Evolutionary conservation across 2,888 invertebrate genomes (phyloP), one percentile per base, ranked within the genome.

Genomic region (Tortrix viridana): DNA sequence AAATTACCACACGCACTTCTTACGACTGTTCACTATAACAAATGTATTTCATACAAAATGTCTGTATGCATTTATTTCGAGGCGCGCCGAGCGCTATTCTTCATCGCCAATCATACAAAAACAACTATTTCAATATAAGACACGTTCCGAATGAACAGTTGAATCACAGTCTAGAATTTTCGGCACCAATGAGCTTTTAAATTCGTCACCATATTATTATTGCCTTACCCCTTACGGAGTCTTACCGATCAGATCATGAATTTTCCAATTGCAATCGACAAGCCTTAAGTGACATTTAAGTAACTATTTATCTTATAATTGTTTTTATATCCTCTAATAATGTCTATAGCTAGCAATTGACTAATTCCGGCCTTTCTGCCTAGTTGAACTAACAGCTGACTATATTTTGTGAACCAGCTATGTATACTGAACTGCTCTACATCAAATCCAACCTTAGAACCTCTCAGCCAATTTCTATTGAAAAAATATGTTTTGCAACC

Each of bases 71-170:
- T 53, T 57, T 46, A 52, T 47, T 57, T 46, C 47, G 47, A 22
- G 48, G 20, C 44, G 54, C 54, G 41, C 37, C 19, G 41, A 41
- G 56, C 54, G 64, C 70, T 72, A 75, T 82, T 85, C 37, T 38
- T 62, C 26, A 52, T 79, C 80, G 89, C 89, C 89, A 89, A 89
- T 89, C 81, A 87, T 89, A 90, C 85, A 89, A 89, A 81, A 90
- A 85, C 85, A 88, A 86, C 91, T 92, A 92, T 90, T 91, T 88
- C 88, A 92, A 91, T 92, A 92, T 92, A 91, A 92, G 92, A 92
- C 92, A 91, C 92, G 88, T 89, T 85, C 89, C 79, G 84, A 85
- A 89, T 89, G 90, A 90, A 92, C 91, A 89, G 87, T 90, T 89
- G 86, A 86, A 92, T 92, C 91, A 92, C 92, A 91, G 92, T 90